A percentile compares a stretch with the other conserved stretches of the same genome.
phyloP scores from a whole-genome alignment of 1,140 invertebrate species.

The Nebria ingens region DNA sequence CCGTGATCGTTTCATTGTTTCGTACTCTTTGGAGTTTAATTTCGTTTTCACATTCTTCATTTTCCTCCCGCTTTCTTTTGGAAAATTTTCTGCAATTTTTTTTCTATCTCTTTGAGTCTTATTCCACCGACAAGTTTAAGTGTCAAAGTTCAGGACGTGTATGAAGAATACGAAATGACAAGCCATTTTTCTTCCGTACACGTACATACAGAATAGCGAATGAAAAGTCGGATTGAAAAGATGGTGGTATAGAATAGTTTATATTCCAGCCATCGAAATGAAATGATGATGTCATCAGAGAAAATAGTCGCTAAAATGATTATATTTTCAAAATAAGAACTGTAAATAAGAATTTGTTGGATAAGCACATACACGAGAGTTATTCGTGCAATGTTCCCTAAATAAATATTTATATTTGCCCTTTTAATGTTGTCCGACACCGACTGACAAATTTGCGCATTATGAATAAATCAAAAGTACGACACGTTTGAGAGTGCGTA shows the following conservation, averaged over 20 bases:
- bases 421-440: background rate
- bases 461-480: conserved; percentile 1
- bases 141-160: conserved; percentile 8
- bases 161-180: conserved; percentile 8
- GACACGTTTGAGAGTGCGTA: background rate
- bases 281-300: too few species aligned
- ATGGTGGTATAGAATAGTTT: background rate
- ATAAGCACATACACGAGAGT: too few species aligned
- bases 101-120: background rate
- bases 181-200: conserved; percentile 1
- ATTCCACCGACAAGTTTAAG: conserved; percentile 6
- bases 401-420: background rate
- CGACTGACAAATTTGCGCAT: background rate
- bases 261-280: background rate
- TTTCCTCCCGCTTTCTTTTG: background rate
- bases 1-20: conserved; percentile 7
- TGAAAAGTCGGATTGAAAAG: background rate
- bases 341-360: too few species aligned
- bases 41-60: background rate
- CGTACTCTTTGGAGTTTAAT: conserved; percentile 3
- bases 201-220: background rate
- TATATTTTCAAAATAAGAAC: too few species aligned
- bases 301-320: too few species aligned
- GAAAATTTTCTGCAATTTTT: background rate
- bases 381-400: too few species aligned